Conservation (phyloP, 2,113 vertebrate species). For the Spea bombifrons region DNA sequence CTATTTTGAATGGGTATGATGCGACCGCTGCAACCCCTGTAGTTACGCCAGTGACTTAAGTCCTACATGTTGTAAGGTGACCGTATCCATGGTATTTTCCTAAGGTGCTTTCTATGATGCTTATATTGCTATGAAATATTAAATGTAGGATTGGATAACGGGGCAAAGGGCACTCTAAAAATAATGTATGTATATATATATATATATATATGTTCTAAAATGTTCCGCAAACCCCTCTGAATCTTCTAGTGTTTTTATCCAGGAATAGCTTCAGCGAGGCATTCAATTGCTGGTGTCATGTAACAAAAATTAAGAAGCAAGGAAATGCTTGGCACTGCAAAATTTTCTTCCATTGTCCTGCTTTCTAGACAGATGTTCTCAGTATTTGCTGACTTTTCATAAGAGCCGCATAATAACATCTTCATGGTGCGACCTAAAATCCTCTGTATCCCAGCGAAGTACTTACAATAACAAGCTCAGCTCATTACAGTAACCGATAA, state of each 20-base stretch:
- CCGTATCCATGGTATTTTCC: no score
- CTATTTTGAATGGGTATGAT: no score
- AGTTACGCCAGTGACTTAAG: no score
- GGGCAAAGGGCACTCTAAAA: no score
- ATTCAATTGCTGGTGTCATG: neutral
- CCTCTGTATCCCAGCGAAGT: constrained; percentile 21
- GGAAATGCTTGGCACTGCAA: neutral
- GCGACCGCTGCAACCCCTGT: no score
- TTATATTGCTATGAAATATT: no score
- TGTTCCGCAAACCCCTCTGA: no score
- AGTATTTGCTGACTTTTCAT: constrained; percentile 35
- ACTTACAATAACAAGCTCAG: constrained; percentile 2
- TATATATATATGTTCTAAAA: no score
- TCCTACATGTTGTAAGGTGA: no score
- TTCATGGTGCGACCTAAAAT: constrained; percentile 3
- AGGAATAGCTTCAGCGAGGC: neutral
- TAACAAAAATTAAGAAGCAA: neutral
- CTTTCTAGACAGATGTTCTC: constrained; percentile 15
- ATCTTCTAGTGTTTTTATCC: neutral
- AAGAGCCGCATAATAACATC: neutral
- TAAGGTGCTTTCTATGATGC: no score
- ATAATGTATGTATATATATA: no score
- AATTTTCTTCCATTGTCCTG: neutral
- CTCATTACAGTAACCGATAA: constrained; percentile 20
- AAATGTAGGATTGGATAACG: no score